Evolutionary conservation across 2,113 vertebrate species (phyloP).

Genomic region (Percina caprodes): DNA sequence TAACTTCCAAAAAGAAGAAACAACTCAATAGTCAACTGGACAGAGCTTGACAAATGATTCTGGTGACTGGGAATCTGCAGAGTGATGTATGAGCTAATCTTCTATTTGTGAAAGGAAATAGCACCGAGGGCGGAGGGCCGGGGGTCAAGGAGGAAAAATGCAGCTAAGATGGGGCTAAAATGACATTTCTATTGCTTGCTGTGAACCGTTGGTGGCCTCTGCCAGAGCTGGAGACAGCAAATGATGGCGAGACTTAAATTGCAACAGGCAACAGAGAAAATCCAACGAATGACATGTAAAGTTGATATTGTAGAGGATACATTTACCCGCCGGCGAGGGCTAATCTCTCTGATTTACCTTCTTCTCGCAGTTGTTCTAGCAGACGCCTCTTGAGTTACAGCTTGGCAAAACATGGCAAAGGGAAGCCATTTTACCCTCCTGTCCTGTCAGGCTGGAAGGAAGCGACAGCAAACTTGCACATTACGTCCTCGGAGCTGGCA

Average conservation of each 20-base stretch:
- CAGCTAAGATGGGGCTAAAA: constrained; percentile 59
- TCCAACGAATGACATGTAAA: constrained; percentile 19
- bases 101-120: constrained; percentile 75
- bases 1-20: constrained; percentile 27
- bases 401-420: constrained; percentile 58
- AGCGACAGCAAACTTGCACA: constrained; percentile 66
- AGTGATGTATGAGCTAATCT: constrained; percentile 73
- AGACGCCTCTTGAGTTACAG: constrained; percentile 66
- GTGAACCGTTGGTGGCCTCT: constrained; percentile 61
- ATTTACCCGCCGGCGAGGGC: constrained; percentile 29
- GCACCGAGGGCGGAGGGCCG: constrained; percentile 55
- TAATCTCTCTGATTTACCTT: constrained; percentile 51
- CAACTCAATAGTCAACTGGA: constrained; percentile 15
- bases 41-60: constrained; percentile 51
- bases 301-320: constrained; percentile 40
- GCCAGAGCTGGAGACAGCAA: constrained; percentile 40
- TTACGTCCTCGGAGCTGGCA: constrained; percentile 62
- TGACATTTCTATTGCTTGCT: constrained; percentile 61
- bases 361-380: constrained; percentile 58
- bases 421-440: constrained; percentile 56
- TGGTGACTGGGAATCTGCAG: constrained; percentile 53
- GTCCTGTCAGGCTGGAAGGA: constrained; percentile 74
- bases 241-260: constrained; percentile 34
- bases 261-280: constrained; percentile 41
- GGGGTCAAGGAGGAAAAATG: constrained; percentile 63